Evolutionary conservation across 2,888 invertebrate species (phyloP).

Genomic region (Coleophora flavipennella): DNA sequence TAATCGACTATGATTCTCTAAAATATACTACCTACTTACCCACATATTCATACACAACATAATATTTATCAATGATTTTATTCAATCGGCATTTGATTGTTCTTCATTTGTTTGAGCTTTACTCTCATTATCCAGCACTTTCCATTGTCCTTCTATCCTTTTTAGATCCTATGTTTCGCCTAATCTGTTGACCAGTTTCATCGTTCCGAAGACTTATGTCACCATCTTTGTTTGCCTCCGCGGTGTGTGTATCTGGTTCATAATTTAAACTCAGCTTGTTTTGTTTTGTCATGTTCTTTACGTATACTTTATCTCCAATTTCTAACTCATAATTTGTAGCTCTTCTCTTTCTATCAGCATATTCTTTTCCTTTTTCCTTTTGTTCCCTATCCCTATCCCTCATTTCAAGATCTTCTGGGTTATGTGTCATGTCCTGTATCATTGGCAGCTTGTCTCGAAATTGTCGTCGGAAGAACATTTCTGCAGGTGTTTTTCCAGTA

Average conservation of each 20-base stretch:
- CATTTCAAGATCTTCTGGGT: slow-evolving; percentile 10
- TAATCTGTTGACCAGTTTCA: slow-evolving; percentile 13
- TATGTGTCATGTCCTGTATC: slow-evolving; percentile 6
- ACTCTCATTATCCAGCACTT: too few relatives aligned
- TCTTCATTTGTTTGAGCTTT: too few relatives aligned
- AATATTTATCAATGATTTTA: too few relatives aligned
- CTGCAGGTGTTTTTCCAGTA: slow-evolving; percentile 21
- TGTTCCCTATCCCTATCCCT: slow-evolving; percentile 16
- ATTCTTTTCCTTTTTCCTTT: slow-evolving; percentile 18
- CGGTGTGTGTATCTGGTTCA: slow-evolving; percentile 12
- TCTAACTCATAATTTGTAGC: too few relatives aligned
- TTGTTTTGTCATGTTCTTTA: slow-evolving; percentile 13
- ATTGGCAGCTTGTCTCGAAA: slow-evolving; percentile 21
- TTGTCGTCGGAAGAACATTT: slow-evolving; percentile 20
- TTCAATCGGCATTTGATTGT: too few relatives aligned
- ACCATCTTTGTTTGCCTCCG: slow-evolving; percentile 4
- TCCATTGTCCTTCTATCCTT: too few relatives aligned
- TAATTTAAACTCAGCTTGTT: slow-evolving; percentile 13
- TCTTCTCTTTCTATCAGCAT: too few relatives aligned
- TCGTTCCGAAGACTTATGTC: slow-evolving; percentile 14
- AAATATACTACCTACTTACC: too few relatives aligned
- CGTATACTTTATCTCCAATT: slow-evolving; percentile 18
- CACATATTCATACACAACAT: too few relatives aligned
- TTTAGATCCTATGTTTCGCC: slow-evolving; percentile 14
- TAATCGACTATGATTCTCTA: too few relatives aligned